phyloP scores from a whole-genome alignment of 2,797 vertebrate genomes.

The Artibeus lituratus region DNA sequence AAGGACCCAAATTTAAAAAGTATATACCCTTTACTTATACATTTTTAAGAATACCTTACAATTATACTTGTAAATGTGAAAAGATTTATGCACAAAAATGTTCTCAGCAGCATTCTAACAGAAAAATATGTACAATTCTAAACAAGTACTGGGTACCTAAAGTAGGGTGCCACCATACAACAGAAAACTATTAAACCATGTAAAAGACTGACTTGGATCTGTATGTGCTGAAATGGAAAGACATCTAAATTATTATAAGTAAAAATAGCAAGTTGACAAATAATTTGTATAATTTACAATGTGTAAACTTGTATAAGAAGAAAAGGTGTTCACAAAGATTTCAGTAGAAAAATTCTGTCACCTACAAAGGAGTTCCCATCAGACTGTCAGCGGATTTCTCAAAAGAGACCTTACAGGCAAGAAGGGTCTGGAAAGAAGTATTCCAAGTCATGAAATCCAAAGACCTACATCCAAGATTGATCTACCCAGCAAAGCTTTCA shows the following conservation, averaged over 20 bases:
- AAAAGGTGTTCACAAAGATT: neutral
- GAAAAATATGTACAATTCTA: neutral
- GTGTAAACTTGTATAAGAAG: neutral
- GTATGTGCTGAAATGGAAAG: neutral
- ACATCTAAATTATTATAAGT: neutral
- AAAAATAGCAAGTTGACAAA: slow-evolving; percentile 3
- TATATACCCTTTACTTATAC: neutral
- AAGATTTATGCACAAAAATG: neutral
- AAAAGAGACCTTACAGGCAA: too few relatives aligned
- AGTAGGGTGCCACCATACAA: neutral
- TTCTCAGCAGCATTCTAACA: neutral
- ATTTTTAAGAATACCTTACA: neutral
- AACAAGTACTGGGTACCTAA: neutral
- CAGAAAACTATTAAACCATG: neutral
- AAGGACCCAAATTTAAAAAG: neutral
- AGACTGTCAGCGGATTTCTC: too few relatives aligned
- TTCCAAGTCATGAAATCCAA: too few relatives aligned
- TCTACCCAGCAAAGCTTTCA: too few relatives aligned
- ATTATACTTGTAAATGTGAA: neutral
- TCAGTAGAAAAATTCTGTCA: neutral
- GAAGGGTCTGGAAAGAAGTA: too few relatives aligned
- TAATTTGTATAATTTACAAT: neutral
- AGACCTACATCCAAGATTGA: too few relatives aligned
- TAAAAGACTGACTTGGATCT: neutral
- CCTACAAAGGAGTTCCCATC: too few relatives aligned